These are phyloP conservation scores for Vireo griseus DNA, from an alignment of 2,797 vertebrate species.

Conservation along the genomic window DNA sequence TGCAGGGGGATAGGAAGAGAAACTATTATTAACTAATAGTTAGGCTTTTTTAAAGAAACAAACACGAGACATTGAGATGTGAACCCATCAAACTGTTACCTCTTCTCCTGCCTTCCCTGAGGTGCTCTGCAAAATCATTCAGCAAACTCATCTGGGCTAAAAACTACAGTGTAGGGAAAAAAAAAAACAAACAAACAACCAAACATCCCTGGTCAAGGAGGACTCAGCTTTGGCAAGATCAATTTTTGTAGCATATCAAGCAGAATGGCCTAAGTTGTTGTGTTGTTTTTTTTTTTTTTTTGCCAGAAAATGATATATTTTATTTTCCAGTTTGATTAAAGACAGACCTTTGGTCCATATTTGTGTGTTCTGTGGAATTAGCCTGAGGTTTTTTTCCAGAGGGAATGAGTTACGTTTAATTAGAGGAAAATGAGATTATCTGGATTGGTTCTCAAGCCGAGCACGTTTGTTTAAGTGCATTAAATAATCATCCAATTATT, in stretches of 20 bases:
- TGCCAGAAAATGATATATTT: background rate
- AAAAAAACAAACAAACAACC: background rate
- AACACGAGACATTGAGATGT: background rate
- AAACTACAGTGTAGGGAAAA: background rate
- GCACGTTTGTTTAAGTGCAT: background rate
- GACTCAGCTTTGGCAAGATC: background rate
- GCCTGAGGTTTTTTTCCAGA: background rate
- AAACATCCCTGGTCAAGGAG: background rate
- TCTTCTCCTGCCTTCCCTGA: background rate
- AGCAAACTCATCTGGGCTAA: background rate
- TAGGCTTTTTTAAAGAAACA: background rate
- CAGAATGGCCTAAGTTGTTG: background rate
- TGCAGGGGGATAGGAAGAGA: background rate
- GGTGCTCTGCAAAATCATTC: background rate
- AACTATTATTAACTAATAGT: background rate
- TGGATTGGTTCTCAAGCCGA: background rate
- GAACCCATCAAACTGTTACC: background rate
- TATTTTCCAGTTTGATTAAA: background rate
- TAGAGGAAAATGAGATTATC: background rate
- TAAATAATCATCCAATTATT: background rate
- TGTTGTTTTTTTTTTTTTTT: background rate
- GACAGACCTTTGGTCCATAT: background rate
- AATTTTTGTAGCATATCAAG: background rate
- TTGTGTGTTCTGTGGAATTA: background rate
- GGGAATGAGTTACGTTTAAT: background rate